These are phyloP conservation scores for Frieseomelitta varia DNA, from an alignment of 1,140 invertebrate species.

Conservation along the genomic window DNA sequence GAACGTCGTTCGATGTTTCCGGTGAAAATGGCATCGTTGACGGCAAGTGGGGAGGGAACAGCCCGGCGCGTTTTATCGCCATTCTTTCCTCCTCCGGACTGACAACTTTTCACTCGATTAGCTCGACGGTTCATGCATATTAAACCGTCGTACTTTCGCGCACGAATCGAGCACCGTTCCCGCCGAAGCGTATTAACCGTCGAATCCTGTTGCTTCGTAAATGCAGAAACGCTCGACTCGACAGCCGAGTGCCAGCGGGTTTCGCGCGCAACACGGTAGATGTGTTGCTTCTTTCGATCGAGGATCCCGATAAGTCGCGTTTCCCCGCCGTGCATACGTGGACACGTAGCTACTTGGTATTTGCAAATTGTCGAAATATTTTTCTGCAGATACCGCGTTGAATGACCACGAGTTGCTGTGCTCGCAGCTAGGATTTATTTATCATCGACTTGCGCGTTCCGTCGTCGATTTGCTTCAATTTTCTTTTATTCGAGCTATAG, in stretches of 20 bases:
- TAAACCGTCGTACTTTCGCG: background rate
- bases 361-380: background rate
- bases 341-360: background rate
- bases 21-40: slow-evolving; percentile 46
- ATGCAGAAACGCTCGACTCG: background rate
- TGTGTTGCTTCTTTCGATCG: background rate
- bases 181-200: background rate
- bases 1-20: slow-evolving; percentile 47
- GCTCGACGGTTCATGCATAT: background rate
- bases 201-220: too few species aligned
- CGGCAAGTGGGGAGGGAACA: background rate
- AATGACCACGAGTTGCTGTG: too few species aligned
- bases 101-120: slow-evolving; percentile 39
- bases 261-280: background rate
- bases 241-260: background rate
- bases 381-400: background rate
- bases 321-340: background rate
- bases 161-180: background rate
- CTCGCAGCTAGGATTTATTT: too few species aligned
- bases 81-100: slow-evolving; percentile 1
- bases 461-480: too few species aligned
- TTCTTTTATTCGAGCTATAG: too few species aligned
- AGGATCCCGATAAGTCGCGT: background rate
- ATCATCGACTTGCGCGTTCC: too few species aligned
- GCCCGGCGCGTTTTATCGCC: slow-evolving; percentile 2